These are phyloP conservation scores for Cladopsammia gracilis DNA, from an alignment of 64 coral and sea anemone species.

Conservation along the genomic window DNA sequence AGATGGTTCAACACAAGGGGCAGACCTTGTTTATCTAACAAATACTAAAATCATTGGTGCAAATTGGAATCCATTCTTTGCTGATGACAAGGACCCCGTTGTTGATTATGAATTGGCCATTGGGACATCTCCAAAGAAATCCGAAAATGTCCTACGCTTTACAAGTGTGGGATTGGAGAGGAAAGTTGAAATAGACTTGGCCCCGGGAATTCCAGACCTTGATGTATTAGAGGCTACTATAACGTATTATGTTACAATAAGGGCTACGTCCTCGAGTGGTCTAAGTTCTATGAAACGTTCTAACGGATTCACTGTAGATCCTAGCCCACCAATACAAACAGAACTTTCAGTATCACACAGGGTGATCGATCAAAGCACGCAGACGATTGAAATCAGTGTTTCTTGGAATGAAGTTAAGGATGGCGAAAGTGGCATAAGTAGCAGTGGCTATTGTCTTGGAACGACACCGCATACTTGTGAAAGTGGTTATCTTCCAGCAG, in stretches of 20 bases:
- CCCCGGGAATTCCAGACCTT: slow-evolving; percentile 45
- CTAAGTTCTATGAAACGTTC: slow-evolving; percentile 49
- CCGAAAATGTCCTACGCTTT: slow-evolving; percentile 69
- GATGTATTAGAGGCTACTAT: slow-evolving; percentile 50
- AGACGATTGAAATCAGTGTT: slow-evolving; percentile 31
- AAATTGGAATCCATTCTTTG: slow-evolving; percentile 65
- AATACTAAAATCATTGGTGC: slow-evolving; percentile 38
- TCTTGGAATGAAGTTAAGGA: slow-evolving; percentile 67
- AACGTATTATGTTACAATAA: slow-evolving; percentile 72
- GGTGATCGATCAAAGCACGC: slow-evolving; percentile 41
- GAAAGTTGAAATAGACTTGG: slow-evolving; percentile 12
- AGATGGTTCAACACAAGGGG: slow-evolving; percentile 34
- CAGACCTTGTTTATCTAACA: slow-evolving; percentile 58
- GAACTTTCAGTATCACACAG: slow-evolving; percentile 40
- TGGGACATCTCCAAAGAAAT: slow-evolving; percentile 42
- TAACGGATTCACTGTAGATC: slow-evolving; percentile 80
- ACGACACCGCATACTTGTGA: slow-evolving; percentile 44
- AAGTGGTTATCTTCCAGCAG: neutral
- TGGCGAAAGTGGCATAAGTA: slow-evolving; percentile 51
- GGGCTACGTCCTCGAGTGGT: slow-evolving; percentile 56
- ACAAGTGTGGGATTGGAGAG: slow-evolving; percentile 66
- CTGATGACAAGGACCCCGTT: slow-evolving; percentile 73
- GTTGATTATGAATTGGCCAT: slow-evolving; percentile 75
- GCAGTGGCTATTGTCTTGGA: slow-evolving; percentile 44
- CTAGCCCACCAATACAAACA: slow-evolving; percentile 51